These are phyloP conservation scores for Automeris io DNA, from an alignment of 2,888 invertebrate genomes.

Conservation along the genomic window DNA sequence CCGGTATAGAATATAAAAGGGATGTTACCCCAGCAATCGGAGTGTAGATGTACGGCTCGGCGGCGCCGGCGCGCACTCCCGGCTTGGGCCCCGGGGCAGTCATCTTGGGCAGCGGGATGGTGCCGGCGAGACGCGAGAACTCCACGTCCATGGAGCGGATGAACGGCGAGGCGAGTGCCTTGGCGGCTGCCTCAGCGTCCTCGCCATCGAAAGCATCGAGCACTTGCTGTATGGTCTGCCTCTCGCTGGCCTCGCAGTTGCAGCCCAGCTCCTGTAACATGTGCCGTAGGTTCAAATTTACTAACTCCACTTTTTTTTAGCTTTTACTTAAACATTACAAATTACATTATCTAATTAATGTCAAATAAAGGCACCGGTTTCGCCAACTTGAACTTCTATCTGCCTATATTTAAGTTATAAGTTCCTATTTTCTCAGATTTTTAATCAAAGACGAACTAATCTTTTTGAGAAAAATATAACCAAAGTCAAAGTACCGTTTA, in stretches of 20 bases:
- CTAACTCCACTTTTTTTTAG: too few species aligned
- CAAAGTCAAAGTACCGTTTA: too few species aligned
- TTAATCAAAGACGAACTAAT: too few species aligned
- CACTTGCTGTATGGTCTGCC: conserved; percentile 86
- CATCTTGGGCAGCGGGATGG: conserved; percentile 48
- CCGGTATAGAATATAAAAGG: too few species aligned
- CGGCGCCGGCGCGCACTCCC: not conserved
- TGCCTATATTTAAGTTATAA: too few species aligned
- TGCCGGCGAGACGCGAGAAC: conserved; percentile 79
- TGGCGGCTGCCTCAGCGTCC: conserved; percentile 86
- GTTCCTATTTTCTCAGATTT: too few species aligned
- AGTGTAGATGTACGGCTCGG: not conserved
- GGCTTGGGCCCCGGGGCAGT: conserved; percentile 73
- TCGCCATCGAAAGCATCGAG: conserved; percentile 91
- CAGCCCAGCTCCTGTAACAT: conserved; percentile 83
- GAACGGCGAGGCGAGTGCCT: conserved; percentile 87
- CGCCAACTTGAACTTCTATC: too few species aligned
- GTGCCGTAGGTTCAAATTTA: not conserved
- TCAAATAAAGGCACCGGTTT: too few species aligned
- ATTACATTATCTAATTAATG: too few species aligned
- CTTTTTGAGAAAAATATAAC: too few species aligned
- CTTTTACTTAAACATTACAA: too few species aligned
- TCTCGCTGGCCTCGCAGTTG: conserved; percentile 89
- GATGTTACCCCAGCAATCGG: too few species aligned
- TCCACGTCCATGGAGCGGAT: conserved; percentile 96